Conservation (phyloP, 2,113 vertebrate species). For the Larimichthys crocea region DNA sequence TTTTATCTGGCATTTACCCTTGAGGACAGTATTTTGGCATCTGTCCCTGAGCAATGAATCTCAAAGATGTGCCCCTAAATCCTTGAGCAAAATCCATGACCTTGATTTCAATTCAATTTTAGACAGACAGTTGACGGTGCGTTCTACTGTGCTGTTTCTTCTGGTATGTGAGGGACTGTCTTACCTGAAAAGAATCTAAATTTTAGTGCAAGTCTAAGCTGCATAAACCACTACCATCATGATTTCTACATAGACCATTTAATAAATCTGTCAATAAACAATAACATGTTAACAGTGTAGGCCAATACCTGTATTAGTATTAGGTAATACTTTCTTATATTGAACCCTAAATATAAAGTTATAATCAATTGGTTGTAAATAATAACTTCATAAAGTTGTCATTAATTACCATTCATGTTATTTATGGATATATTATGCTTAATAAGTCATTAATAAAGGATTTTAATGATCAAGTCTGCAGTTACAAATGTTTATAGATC, state of each 20-base stretch:
- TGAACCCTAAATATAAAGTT: background rate
- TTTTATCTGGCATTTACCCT: constrained; percentile 51
- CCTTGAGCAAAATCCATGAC: constrained; percentile 31
- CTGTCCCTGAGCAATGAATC: constrained; percentile 46
- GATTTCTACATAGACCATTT: background rate
- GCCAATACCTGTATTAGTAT: background rate
- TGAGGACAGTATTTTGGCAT: constrained; percentile 46
- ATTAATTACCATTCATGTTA: background rate
- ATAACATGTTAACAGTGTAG: background rate
- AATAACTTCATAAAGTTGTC: background rate
- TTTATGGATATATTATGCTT: background rate
- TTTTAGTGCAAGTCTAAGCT: background rate
- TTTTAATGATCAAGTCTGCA: background rate
- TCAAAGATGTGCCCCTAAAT: constrained; percentile 21
- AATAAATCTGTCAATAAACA: no score
- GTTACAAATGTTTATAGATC: background rate
- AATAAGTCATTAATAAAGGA: background rate
- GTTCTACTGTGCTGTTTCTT: background rate
- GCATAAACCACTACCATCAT: background rate
- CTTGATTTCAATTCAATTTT: constrained; percentile 32
- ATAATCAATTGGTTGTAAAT: background rate
- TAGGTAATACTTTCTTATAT: background rate
- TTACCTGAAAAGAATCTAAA: background rate
- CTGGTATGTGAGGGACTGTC: background rate
- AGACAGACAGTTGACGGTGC: background rate